phyloP scores from a whole-genome alignment of 2,888 invertebrate genomes.

The Opisthograptis luteolata region DNA sequence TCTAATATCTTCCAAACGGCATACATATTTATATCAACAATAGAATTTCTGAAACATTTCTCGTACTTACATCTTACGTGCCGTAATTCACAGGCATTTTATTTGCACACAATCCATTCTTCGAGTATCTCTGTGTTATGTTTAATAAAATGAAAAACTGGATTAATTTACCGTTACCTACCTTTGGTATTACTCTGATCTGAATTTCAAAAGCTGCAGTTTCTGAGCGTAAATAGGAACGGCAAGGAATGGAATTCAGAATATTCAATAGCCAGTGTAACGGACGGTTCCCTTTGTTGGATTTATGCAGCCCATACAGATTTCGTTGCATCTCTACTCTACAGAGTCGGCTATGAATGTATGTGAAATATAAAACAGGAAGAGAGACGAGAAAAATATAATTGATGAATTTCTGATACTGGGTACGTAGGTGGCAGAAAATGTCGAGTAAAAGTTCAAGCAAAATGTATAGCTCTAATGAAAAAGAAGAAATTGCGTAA shows the following conservation, averaged over 20 bases:
- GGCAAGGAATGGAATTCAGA: slow-evolving; percentile 9
- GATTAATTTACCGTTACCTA: slow-evolving; percentile 7
- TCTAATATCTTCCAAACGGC: no score
- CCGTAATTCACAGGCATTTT: no score
- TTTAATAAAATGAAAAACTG: neutral
- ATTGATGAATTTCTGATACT: no score
- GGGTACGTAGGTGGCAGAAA: no score
- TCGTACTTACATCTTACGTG: no score
- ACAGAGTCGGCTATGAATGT: neutral
- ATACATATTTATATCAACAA: no score
- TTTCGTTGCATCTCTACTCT: slow-evolving; percentile 2
- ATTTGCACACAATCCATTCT: neutral
- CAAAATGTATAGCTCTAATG: no score
- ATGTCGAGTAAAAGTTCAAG: no score
- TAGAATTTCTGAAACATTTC: no score
- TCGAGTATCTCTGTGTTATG: neutral
- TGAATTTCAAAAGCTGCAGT: slow-evolving; percentile 18
- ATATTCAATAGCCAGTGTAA: neutral
- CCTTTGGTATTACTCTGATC: slow-evolving; percentile 4
- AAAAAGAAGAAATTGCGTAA: no score
- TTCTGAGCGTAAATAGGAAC: slow-evolving; percentile 16
- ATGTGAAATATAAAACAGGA: neutral
- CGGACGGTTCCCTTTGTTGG: slow-evolving; percentile 18
- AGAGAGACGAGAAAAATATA: neutral
- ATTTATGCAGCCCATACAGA: slow-evolving; percentile 6